Percentiles rank a stretch among this genome's conserved stretches.
phyloP scores from a whole-genome alignment of 2,888 invertebrate genomes.

The Nebria brevicollis region DNA sequence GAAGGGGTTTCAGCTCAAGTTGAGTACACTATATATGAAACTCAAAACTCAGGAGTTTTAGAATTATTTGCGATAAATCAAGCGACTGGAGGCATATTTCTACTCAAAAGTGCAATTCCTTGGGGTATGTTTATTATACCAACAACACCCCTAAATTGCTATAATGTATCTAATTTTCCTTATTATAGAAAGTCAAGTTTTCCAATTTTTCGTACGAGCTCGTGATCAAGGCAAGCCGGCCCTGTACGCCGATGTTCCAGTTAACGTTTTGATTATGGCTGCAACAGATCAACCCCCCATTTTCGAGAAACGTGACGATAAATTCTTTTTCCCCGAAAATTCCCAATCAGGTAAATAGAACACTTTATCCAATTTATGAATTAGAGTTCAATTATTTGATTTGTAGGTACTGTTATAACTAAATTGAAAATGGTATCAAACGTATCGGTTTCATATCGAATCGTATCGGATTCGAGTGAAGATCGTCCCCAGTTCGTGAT shows the following conservation, averaged over 20 bases:
- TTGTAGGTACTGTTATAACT: conserved; percentile 73
- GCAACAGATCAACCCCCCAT: conserved; percentile 76
- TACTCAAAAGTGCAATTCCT: conserved; percentile 70
- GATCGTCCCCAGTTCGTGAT: conserved; percentile 75
- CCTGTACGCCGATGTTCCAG: conserved; percentile 83
- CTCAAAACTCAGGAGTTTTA: conserved; percentile 69
- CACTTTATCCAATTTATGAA: neutral
- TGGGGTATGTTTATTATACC: conserved; percentile 58
- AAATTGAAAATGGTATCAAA: conserved; percentile 74
- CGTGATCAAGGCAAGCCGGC: conserved; percentile 81
- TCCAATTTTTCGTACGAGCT: conserved; percentile 91
- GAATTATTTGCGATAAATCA: conserved; percentile 81
- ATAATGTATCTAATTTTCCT: conserved; percentile 48
- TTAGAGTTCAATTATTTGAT: conserved; percentile 10
- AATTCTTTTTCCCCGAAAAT: conserved; percentile 84
- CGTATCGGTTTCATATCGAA: conserved; percentile 70
- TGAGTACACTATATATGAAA: conserved; percentile 81
- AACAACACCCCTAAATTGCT: neutral
- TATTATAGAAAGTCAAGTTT: conserved; percentile 76
- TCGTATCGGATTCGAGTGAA: conserved; percentile 68
- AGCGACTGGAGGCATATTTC: conserved; percentile 77
- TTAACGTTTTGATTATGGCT: conserved; percentile 81
- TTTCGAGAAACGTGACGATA: conserved; percentile 78
- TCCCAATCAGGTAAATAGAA: conserved; percentile 68
- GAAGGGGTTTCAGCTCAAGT: conserved; percentile 77